phyloP scores from a whole-genome alignment of 2,113 vertebrate species.

The Cinclus cinclus region DNA sequence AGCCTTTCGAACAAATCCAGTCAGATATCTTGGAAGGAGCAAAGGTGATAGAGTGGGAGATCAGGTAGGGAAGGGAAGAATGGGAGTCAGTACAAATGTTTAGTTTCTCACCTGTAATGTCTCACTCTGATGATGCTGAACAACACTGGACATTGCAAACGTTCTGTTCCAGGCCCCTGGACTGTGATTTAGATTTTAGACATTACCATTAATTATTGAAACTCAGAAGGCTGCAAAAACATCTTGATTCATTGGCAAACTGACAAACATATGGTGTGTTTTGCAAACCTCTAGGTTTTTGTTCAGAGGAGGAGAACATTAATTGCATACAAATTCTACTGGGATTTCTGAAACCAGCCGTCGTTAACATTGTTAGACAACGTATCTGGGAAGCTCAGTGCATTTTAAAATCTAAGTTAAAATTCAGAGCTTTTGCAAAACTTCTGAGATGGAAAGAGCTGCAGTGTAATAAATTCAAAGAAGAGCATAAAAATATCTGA shows the following conservation, averaged over 20 bases:
- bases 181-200: constrained; percentile 80
- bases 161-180: constrained; percentile 68
- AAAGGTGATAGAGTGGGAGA: neutral
- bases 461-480: neutral
- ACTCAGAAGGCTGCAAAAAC: constrained; percentile 78
- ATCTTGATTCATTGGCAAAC: constrained; percentile 85
- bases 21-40: neutral
- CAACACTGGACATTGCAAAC: constrained; percentile 46
- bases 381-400: constrained; percentile 54
- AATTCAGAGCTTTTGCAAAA: constrained; percentile 48
- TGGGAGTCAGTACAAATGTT: neutral
- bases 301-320: constrained; percentile 76
- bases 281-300: constrained; percentile 78
- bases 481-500: neutral
- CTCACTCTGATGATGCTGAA: constrained; percentile 47
- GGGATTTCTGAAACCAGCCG: constrained; percentile 72
- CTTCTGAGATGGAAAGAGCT: constrained; percentile 31
- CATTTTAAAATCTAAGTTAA: constrained; percentile 58
- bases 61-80: neutral
- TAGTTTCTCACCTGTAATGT: constrained; percentile 62
- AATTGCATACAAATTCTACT: constrained; percentile 75
- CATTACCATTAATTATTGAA: constrained; percentile 83
- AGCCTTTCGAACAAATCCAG: neutral
- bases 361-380: constrained; percentile 70
- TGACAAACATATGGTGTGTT: constrained; percentile 84